A percentile compares a stretch with the other conserved stretches of the same genome.
phyloP scores from a whole-genome alignment of 2,888 invertebrate genomes.

The Pterobdella sp. region DNA sequence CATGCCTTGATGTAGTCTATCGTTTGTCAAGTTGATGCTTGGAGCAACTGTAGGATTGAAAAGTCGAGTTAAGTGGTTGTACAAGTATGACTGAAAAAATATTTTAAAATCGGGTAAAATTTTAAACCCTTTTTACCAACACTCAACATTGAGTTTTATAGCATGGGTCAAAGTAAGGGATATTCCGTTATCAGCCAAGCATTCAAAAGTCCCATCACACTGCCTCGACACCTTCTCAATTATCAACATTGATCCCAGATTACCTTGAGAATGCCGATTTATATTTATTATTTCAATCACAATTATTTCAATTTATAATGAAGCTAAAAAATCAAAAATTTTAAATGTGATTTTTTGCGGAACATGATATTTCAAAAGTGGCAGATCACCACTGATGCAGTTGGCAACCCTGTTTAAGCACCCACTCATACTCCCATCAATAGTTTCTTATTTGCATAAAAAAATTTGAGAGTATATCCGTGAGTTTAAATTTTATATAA shows the following conservation, averaged over 20 bases:
- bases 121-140: background rate
- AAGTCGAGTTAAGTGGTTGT: background rate
- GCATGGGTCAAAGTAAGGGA: background rate
- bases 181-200: conserved; percentile 76
- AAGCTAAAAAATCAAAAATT: no score
- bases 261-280: no score
- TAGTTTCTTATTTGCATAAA: no score
- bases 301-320: no score
- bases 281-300: no score
- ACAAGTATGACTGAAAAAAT: background rate
- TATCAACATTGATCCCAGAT: conserved; percentile 66
- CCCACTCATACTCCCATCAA: no score
- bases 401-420: no score
- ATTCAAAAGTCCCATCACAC: conserved; percentile 84
- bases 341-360: no score
- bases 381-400: no score
- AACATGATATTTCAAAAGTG: no score
- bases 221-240: conserved; percentile 73
- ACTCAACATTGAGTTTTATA: conserved; percentile 1
- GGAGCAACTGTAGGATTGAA: conserved; percentile 42
- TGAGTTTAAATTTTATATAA: no score
- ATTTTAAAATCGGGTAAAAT: background rate
- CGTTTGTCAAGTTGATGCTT: conserved; percentile 43
- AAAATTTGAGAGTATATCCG: no score
- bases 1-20: conserved; percentile 43